These are phyloP conservation scores for Hypercompe scribonia DNA, from an alignment of 2,888 invertebrate species.

Conservation along the genomic window DNA sequence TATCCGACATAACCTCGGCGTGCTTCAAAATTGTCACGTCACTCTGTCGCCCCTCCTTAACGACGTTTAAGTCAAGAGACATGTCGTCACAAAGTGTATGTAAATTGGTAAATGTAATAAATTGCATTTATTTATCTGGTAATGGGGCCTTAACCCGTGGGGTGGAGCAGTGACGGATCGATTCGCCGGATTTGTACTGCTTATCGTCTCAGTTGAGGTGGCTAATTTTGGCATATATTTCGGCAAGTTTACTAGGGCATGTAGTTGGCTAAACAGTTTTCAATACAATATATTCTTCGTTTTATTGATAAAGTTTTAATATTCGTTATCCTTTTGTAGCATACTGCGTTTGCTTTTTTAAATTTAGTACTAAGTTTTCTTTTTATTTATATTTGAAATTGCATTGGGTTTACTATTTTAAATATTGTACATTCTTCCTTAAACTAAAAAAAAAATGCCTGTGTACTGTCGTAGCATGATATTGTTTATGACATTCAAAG, in stretches of 20 bases:
- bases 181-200: conserved; percentile 55
- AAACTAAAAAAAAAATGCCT: not conserved
- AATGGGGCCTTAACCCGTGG: conserved; percentile 77
- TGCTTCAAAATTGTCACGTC: conserved; percentile 50
- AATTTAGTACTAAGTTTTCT: not conserved
- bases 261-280: conserved; percentile 4
- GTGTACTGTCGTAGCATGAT: conserved; percentile 21
- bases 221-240: conserved; percentile 40
- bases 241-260: conserved; percentile 3
- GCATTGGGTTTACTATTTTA: not conserved
- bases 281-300: not conserved
- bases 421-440: not conserved
- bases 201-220: conserved; percentile 48
- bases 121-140: conserved; percentile 84
- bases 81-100: conserved; percentile 80
- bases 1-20: conserved; percentile 18
- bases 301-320: not conserved
- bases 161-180: conserved; percentile 67
- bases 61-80: conserved; percentile 75
- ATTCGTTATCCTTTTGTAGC: not conserved
- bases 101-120: conserved; percentile 86
- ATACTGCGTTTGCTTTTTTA: not conserved
- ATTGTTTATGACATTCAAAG: not conserved
- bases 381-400: not conserved
- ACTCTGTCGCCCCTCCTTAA: conserved; percentile 63